A percentile compares a stretch with the other conserved stretches of the same genome.
phyloP scores from a whole-genome alignment of 2,113 vertebrate species.

The Upupa epops region DNA sequence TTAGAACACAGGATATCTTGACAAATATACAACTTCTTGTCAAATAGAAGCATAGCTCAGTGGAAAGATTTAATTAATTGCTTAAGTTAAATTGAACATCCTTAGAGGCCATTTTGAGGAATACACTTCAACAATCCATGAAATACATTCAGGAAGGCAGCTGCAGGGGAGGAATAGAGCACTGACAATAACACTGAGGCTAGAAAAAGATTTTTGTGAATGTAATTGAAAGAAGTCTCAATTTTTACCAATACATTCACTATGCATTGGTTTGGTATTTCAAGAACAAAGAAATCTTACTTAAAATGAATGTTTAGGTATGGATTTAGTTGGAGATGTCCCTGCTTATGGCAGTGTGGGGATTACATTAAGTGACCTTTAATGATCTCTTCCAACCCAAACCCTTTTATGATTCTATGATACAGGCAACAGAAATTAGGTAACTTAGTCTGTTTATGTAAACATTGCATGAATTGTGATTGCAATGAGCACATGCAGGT shows the following conservation, averaged over 20 bases:
- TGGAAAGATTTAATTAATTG: neutral
- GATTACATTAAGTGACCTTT: too few species aligned
- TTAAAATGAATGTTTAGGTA: neutral
- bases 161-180: neutral
- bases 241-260: neutral
- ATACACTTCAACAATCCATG: neutral
- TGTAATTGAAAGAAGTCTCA: neutral
- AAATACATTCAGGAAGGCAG: neutral
- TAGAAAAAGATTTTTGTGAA: neutral
- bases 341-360: too few species aligned
- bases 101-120: neutral
- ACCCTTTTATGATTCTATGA: too few species aligned
- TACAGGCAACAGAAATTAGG: neutral
- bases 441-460: neutral
- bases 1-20: neutral
- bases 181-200: neutral
- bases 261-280: neutral
- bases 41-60: neutral
- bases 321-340: neutral
- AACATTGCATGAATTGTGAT: neutral
- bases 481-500: neutral
- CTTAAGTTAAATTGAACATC: neutral
- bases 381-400: too few species aligned
- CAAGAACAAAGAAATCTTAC: neutral
- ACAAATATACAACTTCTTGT: neutral